Base-by-base conservation (phyloP, 2,888 invertebrate genomes). In the Drosophila eohydei region DNA sequence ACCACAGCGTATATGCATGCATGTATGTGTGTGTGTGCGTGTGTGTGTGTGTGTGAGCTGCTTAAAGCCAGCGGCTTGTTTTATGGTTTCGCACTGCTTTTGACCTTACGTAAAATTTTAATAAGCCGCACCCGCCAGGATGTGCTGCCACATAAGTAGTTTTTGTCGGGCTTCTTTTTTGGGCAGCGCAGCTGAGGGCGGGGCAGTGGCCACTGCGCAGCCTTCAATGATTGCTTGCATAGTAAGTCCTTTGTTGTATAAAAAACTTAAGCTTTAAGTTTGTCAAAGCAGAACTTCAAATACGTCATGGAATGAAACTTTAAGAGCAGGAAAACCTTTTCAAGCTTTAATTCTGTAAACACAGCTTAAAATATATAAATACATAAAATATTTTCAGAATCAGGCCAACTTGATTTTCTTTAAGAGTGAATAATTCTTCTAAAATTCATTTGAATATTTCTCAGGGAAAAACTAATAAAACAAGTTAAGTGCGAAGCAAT, bases 31-130 rank as follows among this genome's bases (percentile, higher is more conserved):
- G 59, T 51, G 57, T 69, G 61, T 51, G 57, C 67, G 61, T 50
- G 41, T 54, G 56, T 38, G 52, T 65, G 46, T 65, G 55, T 38
- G 57, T 62, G 44, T 36, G 30, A 56, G 36, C 62, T 76, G 61
- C 70, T 78, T 72, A 75, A 82, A 89, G 87, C 86, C 78, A 88
- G 88, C 72, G 90, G 87, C 78, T 89, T 89, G 89, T 89, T 89
- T 83, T 87, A 84, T 87, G 89, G 87, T 81, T 89, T 87, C 79
- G 77, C 84, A 88, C 80, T 81, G 77, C 82, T 82, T 82, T 82
- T 83, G 88, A 86, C 86, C 87, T 86, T 86, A 86, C 75, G 77
- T 88, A 75, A 84, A 82, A 81, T 82, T 86, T 84, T 86, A 86
- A 86, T 86, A 82, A 84, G 79, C 74, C 71, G 55, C 73, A 67